Base-by-base conservation (phyloP, 2,113 vertebrate genomes). In the Nesospiza acunhae region DNA sequence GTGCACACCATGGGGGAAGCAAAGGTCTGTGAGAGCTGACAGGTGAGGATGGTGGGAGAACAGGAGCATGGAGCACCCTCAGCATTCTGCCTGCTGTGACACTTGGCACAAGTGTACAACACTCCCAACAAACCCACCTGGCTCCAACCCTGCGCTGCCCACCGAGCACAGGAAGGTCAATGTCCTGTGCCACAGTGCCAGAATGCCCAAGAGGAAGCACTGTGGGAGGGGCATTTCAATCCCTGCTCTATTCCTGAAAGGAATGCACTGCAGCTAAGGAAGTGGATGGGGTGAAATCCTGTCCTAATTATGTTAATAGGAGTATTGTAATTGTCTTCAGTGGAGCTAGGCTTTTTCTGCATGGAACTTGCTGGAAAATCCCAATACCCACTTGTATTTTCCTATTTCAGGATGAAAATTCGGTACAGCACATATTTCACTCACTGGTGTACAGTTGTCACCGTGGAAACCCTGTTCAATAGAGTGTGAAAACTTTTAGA, bases 401-500 rank as follows among this genome's bases (percentile, higher is more conserved):
- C 68, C 90, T 94, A 44, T 80, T 96, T 95, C 52, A 30, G 63
- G 66, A 53, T 53, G 41, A 89, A 96, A 96, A 86, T 90, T 44
- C 92, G 79, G 82, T 94, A 83, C 42, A 77, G 67, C 63, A 73
- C 2, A 13, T 49, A 90, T 94, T 96, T 96, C 64, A 77, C 55
- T 72, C 63, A 70, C 67, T 67, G 30, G 72, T 90, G n/a, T 90
- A 77, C 0, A 2, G 90, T 79, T 88, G 90, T 96, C 92, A 86
- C 92, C 19, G 2, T 94, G 92, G 95, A 95, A 96, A 97, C 85
- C 14, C 64, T 70, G 59, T 86, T 92, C 82, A 94, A 89, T 46
- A 84, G 83, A 86, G 59, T 88, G 83, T 93, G 90, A 94, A 96
- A 88, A 93, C 50, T 91, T 97, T 77, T 91, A 91, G 79, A 63